These are phyloP conservation scores for Hemibagrus wyckioides DNA, from an alignment of 2,113 vertebrate genomes.

Conservation along the genomic window DNA sequence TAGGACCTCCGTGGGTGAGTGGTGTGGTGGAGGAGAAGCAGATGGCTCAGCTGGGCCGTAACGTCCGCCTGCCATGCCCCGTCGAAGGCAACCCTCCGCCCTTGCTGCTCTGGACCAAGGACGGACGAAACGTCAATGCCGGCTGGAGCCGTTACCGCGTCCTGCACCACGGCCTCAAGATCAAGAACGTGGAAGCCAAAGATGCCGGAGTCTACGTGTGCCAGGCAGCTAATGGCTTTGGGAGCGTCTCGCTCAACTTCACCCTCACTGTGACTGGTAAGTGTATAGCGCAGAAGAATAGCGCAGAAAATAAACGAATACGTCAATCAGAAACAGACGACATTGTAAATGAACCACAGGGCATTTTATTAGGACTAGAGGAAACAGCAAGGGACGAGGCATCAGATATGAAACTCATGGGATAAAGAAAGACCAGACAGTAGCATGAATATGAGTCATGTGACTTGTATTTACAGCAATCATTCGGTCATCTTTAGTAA, in stretches of 20 bases:
- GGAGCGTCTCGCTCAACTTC: slow-evolving; percentile 66
- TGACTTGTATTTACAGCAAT: neutral
- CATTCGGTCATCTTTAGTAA: no score
- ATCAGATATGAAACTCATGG: neutral
- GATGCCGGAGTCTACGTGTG: slow-evolving; percentile 64
- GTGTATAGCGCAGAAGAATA: neutral
- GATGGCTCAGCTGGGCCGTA: slow-evolving; percentile 56
- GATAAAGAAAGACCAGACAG: neutral
- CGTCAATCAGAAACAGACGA: neutral
- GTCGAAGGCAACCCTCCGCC: slow-evolving; percentile 65
- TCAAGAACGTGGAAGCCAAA: slow-evolving; percentile 59
- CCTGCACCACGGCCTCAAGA: slow-evolving; percentile 57
- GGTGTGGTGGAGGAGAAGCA: slow-evolving; percentile 57
- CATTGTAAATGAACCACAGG: neutral
- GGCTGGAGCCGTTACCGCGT: slow-evolving; percentile 64
- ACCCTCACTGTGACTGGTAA: slow-evolving; percentile 63
- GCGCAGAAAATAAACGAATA: neutral
- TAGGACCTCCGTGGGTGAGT: slow-evolving; percentile 63
- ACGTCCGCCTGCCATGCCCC: slow-evolving; percentile 61
- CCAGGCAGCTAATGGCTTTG: slow-evolving; percentile 65
- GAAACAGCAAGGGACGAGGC: neutral
- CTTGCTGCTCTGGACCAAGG: slow-evolving; percentile 65
- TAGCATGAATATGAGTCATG: neutral
- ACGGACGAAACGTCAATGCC: slow-evolving; percentile 61
- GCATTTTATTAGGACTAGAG: neutral